These are phyloP conservation scores for Asarcornis scutulata DNA, from an alignment of 2,113 vertebrate species.

Conservation along the genomic window DNA sequence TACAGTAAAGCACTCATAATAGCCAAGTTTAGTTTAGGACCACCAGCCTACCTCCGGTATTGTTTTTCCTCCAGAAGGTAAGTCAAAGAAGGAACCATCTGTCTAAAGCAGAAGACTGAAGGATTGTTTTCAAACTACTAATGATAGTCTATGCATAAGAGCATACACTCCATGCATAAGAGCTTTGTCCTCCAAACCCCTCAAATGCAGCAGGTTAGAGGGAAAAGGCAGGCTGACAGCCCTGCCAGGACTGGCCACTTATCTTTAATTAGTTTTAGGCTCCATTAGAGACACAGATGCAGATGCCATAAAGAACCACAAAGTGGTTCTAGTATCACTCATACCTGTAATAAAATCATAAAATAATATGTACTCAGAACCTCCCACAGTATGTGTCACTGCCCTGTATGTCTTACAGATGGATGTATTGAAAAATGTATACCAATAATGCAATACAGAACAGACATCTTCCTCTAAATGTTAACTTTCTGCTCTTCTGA, in stretches of 20 bases:
- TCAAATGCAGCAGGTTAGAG: background rate
- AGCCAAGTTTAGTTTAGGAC: background rate
- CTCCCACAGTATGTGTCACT: background rate
- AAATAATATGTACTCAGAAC: background rate
- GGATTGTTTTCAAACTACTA: background rate
- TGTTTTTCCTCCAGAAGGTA: background rate
- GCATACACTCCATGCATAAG: background rate
- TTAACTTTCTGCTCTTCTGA: background rate
- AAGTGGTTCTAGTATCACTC: background rate
- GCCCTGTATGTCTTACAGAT: background rate
- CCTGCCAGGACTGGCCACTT: background rate
- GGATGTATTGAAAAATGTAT: background rate
- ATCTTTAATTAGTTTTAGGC: background rate
- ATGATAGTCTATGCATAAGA: background rate
- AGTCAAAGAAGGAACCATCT: background rate
- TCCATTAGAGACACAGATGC: background rate
- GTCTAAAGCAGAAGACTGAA: background rate
- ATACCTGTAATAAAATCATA: background rate
- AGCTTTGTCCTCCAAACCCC: background rate
- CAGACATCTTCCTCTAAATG: background rate
- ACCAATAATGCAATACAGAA: background rate
- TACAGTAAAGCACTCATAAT: background rate
- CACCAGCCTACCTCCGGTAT: background rate
- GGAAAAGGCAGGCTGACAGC: background rate
- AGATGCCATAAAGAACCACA: background rate